Evolutionary conservation across 2,888 invertebrate species (phyloP).

Genomic region (Pomacea canaliculata): DNA sequence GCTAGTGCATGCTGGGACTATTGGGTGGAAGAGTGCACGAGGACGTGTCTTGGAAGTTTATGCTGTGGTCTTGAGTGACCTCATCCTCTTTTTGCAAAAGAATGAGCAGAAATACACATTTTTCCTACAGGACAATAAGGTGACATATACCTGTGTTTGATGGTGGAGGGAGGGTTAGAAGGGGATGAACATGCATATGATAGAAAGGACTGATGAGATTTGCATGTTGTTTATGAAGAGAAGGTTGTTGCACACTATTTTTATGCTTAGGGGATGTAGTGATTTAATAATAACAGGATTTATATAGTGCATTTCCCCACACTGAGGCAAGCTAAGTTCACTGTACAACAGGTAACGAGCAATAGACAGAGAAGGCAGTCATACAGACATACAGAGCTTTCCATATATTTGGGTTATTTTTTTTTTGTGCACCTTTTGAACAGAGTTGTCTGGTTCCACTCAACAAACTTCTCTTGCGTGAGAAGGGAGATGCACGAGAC

Average conservation of each 20-base stretch:
- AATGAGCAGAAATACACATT: constrained; percentile 91
- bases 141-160: constrained; percentile 81
- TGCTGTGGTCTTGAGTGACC: constrained; percentile 91
- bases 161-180: too few relatives aligned
- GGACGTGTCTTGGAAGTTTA: constrained; percentile 88
- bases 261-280: too few relatives aligned
- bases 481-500: constrained; percentile 89
- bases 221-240: too few relatives aligned
- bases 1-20: constrained; percentile 86
- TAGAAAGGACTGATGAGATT: too few relatives aligned
- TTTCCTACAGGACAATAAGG: constrained; percentile 91
- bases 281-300: too few relatives aligned
- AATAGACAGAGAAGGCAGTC: too few relatives aligned
- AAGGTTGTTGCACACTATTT: too few relatives aligned
- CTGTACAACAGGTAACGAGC: too few relatives aligned
- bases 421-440: background rate
- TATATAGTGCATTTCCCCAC: too few relatives aligned
- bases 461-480: constrained; percentile 90
- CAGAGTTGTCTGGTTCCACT: constrained; percentile 89
- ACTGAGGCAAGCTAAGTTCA: too few relatives aligned
- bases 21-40: constrained; percentile 90
- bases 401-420: background rate
- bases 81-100: constrained; percentile 91
- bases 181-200: too few relatives aligned
- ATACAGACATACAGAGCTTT: too few relatives aligned